Evolutionary conservation across 2,888 invertebrate genomes (phyloP), one percentile per base, ranked within the genome.

Genomic region (Andrena haemorrhoa): DNA sequence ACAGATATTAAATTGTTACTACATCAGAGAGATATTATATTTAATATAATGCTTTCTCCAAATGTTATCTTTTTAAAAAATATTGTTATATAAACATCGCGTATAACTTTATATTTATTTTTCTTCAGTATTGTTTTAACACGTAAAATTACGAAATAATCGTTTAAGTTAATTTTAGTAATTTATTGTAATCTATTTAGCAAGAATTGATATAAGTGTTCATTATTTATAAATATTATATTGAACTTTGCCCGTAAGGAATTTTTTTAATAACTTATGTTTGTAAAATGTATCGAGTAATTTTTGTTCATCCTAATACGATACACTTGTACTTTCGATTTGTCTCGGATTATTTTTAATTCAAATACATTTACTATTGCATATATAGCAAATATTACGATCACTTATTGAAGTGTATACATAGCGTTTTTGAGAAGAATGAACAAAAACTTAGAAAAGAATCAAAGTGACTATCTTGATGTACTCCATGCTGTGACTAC

Each of bases 401-500:
- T 65, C 41, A 5, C n/a, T 29, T 56, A 66, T 26, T 16, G 10
- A 33, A 35, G 12, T 47, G 8, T 12, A 26, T 26, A n/a, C 16
- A 49, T n/a, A 33, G 16, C 16, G 23, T 41, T 10, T 35, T 26
- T 8, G 23, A 4, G 29, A 31, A n/a, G 10, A 35, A 60, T 26
- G 56, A 74, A 10, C 33, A 49, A 47, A 61, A 61, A 35, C 4
- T 31, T 51, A 20, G 20, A 66, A 65, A n/a, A 29, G 12, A 71
- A 63, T 49, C 47, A 49, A 72, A 70, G 26, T 70, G 41, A 68
- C 35, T 56, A 29, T 68, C 53, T 49, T 2, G 2, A 23, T 58
- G 29, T 68, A 68, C 35, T 49, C 47, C 47, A 31, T 51, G 20
- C n/a, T 68, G 26, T 47, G 47, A 66, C 31, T 51, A 65, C 51